Conservation (phyloP, 2,888 invertebrate genomes). For the Rhimphoctona megacephalus region DNA sequence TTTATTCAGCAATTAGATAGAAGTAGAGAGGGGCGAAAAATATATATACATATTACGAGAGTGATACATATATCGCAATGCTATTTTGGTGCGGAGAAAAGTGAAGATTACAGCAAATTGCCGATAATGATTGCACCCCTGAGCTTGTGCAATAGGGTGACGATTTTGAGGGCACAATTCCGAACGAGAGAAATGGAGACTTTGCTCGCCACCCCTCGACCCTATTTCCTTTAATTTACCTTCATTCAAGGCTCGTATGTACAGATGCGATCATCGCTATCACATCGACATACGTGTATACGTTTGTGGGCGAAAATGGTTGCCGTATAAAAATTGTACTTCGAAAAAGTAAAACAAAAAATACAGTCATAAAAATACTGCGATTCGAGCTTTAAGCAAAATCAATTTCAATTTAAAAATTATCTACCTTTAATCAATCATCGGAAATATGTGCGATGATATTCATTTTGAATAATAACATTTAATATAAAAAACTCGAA, state of each 20-base stretch:
- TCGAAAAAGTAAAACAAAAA: neutral
- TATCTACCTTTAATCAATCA: neutral
- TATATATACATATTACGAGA: slow-evolving; percentile 36
- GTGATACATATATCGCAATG: slow-evolving; percentile 33
- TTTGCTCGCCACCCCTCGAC: slow-evolving; percentile 65
- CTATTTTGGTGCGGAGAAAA: slow-evolving; percentile 42
- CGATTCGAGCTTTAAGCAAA: neutral
- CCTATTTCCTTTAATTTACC: slow-evolving; percentile 77
- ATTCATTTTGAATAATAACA: neutral
- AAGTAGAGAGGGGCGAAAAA: neutral
- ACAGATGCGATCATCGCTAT: slow-evolving; percentile 74
- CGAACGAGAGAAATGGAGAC: slow-evolving; percentile 49
- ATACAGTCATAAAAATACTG: neutral
- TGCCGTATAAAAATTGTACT: neutral
- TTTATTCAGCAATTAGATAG: slow-evolving; percentile 7
- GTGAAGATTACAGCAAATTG: slow-evolving; percentile 70
- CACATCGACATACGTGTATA: neutral
- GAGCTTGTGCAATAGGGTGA: slow-evolving; percentile 54
- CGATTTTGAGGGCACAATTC: slow-evolving; percentile 67
- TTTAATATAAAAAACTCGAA: neutral
- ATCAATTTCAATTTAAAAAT: neutral
- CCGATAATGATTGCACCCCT: slow-evolving; percentile 71
- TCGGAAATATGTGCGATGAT: neutral
- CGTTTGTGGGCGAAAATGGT: neutral
- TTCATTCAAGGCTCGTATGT: slow-evolving; percentile 67